phyloP scores from a whole-genome alignment of 2,888 invertebrate genomes.

The Priocnemis perturbator region DNA sequence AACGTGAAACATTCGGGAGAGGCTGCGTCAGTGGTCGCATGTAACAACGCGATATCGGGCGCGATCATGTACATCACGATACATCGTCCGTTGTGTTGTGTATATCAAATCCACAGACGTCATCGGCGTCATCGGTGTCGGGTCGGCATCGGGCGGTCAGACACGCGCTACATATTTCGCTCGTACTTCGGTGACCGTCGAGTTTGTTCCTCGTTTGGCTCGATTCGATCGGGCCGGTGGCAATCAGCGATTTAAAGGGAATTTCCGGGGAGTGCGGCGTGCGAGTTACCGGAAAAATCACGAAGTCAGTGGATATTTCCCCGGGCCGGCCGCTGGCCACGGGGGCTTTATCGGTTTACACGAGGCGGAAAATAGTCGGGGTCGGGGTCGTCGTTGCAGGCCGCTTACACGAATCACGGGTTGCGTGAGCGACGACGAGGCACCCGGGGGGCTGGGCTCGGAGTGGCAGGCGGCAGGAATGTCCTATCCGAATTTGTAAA shows the following conservation, averaged over 20 bases:
- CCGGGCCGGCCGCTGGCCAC: slow-evolving; percentile 3
- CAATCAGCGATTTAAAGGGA: slow-evolving; percentile 48
- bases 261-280: slow-evolving; percentile 41
- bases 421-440: slow-evolving; percentile 18
- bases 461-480: not conserved
- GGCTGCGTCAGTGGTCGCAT: too few species aligned
- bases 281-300: slow-evolving; percentile 28
- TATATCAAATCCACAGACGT: too few species aligned
- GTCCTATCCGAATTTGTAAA: slow-evolving; percentile 8
- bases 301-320: slow-evolving; percentile 37
- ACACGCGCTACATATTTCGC: too few species aligned
- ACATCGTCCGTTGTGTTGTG: too few species aligned
- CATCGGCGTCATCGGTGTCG: too few species aligned
- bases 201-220: slow-evolving; percentile 34
- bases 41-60: too few species aligned
- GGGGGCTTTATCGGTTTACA: slow-evolving; percentile 31
- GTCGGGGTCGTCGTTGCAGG: slow-evolving; percentile 11
- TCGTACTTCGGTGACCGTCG: slow-evolving; percentile 5
- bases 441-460: not conserved
- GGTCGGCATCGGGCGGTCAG: too few species aligned
- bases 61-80: too few species aligned
- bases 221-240: slow-evolving; percentile 30
- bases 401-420: slow-evolving; percentile 33
- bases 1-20: too few species aligned
- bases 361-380: slow-evolving; percentile 21